Base-by-base conservation (phyloP, 1,140 invertebrate species). In the Formica selysi region DNA sequence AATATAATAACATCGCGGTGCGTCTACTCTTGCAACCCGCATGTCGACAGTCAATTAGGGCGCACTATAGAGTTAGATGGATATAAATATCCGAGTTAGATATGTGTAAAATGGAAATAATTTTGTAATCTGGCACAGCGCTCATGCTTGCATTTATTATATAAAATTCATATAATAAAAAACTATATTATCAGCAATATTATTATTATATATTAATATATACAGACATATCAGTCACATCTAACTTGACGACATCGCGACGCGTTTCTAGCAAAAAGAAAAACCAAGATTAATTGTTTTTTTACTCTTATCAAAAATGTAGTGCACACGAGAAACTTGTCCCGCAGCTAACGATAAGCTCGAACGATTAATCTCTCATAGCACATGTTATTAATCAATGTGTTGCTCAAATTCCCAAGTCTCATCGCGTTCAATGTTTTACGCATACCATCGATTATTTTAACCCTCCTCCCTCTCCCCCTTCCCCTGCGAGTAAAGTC, bases 301-400 rank as follows among this genome's bases (percentile, higher is more conserved):
- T 54, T 10, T n/a, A 67, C n/a, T 6, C 6, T 32, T 29, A 67
- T 54, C 48, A n/a, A 54, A 79, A 67, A 54, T 8, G 2, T 13
- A 48, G 0, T 29, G 48, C 16, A 32, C 41, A 26, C 68, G 16
- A 22, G 13, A 68, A 11, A 19, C 44, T 11, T 38, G 48, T 29
- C 32, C 51, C 51, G 41, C 22, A 51, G 0, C 32, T 26, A 80
- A 32, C 3, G 32, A 32, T 32, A 32, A 16, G 7, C 48, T 57
- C 51, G 16, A 11, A 54, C n/a, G 8, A 41, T 59, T 80, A 57
- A 59, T 80, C 48, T 51, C 4, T 51, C 8, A 57, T 57, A 13
- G 13, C 29, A 10, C 2, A 51, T 4, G 48, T 79, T 19, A 80
- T 57, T 70, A 70, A 70, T 80, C 10, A 76, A 76, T 16, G 13